These are phyloP conservation scores for Sthenelais limicola DNA, from an alignment of 2,888 invertebrate genomes.

Conservation along the genomic window DNA sequence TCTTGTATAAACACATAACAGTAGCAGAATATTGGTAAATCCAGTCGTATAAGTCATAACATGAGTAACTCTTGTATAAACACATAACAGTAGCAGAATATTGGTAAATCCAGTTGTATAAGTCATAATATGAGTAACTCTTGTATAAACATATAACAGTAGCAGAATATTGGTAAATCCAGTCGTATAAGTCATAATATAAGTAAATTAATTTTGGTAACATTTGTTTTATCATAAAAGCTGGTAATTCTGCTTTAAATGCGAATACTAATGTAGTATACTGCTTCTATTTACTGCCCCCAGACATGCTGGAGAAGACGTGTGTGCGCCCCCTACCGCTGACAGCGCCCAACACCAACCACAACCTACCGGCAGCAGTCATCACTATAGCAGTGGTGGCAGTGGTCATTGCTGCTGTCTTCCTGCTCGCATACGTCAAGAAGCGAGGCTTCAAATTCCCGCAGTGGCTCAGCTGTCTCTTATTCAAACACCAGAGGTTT, in stretches of 20 bases:
- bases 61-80: no score
- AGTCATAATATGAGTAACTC: background rate
- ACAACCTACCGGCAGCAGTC: conserved; percentile 3
- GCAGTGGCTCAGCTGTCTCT: background rate
- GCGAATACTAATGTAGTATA: no score
- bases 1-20: no score
- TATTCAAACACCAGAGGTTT: conserved; percentile 12
- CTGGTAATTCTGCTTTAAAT: background rate
- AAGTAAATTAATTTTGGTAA: background rate
- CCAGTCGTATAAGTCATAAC: background rate
- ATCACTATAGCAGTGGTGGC: conserved; percentile 4
- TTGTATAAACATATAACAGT: background rate
- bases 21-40: background rate
- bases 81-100: background rate
- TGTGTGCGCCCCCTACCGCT: conserved; percentile 5
- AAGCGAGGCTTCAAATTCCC: conserved; percentile 20
- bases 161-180: background rate
- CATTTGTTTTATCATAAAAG: background rate
- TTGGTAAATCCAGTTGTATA: background rate
- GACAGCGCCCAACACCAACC: background rate
- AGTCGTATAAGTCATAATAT: background rate
- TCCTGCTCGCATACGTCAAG: background rate
- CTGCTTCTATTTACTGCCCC: background rate
- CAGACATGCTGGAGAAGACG: background rate
- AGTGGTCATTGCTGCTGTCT: background rate